Percentiles rank a stretch among this genome's conserved stretches.
Conservation (phyloP, 2,888 invertebrate species). For the Platyscelio sp. region DNA sequence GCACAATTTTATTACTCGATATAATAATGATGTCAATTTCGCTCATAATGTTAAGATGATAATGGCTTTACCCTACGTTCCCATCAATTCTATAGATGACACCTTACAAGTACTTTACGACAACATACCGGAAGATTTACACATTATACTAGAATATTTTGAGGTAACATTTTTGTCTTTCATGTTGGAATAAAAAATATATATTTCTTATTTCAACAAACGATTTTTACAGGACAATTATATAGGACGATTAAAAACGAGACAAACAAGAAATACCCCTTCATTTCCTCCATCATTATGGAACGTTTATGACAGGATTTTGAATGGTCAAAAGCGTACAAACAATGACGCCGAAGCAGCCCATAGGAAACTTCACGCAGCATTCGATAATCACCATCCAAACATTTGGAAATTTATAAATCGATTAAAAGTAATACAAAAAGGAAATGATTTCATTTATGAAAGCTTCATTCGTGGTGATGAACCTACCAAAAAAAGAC, state of each 20-base stretch:
- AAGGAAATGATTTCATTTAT: conserved; percentile 2
- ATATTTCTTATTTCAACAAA: too few relatives aligned
- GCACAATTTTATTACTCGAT: too few relatives aligned
- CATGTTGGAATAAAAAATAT: too few relatives aligned
- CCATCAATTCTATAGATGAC: too few relatives aligned
- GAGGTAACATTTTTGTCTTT: too few relatives aligned
- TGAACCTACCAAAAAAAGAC: neutral
- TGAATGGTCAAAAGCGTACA: neutral
- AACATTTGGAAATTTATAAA: neutral
- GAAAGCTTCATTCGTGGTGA: neutral
- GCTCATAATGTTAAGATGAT: too few relatives aligned
- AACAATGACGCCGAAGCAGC: conserved; percentile 4
- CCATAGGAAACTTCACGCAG: neutral
- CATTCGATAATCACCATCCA: neutral
- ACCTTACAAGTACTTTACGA: too few relatives aligned
- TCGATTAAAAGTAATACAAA: neutral
- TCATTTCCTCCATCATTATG: neutral
- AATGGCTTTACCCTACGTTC: too few relatives aligned
- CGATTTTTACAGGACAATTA: neutral
- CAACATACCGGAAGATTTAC: too few relatives aligned
- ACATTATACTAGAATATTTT: too few relatives aligned
- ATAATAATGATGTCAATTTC: too few relatives aligned
- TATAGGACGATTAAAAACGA: neutral
- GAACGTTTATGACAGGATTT: neutral
- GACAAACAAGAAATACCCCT: neutral